Evolutionary conservation across 2,888 invertebrate genomes (phyloP), one percentile per base, ranked within the genome.

Genomic region (Hanleya hanleyi): DNA sequence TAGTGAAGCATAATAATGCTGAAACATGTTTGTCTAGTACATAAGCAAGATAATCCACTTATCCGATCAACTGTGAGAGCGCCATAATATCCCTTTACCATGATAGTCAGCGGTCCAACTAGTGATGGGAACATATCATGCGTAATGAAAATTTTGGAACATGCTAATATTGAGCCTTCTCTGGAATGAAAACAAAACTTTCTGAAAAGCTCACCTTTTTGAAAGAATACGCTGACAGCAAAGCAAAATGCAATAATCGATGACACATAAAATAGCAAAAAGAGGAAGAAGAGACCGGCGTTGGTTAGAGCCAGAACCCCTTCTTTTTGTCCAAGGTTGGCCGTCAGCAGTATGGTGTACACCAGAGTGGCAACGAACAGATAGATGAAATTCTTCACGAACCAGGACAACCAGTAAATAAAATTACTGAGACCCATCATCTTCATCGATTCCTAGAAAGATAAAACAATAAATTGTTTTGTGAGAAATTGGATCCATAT

Each of bases 321-420:
- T 5, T 84, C 83, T 62, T 81, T 82, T 26, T 77, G 75, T 7
- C 78, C 76, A 1, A 82, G 36, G 26, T 73, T 50, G 33, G 84
- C 70, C 72, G 87, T 87, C 9, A 91, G 84, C 15, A 91, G 77
- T n/a, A 90, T 38, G 0, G 90, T 88, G 77, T 91, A 90, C 26
- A 92, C 74, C 7, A 92, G 81, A 0, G 93, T 91, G 0, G 94
- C 93, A 37, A 95, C 84, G 0, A 93, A 80, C 70, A 95, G 92
- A 85, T 94, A 94, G 5, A 94, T 80, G 79, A 95, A 93, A 67
- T 94, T 94, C 86, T 95, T 95, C 38, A 94, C 91, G 89, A 96
- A 96, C 96, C 96, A 96, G 1, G 96, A 95, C 0, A 93, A 89
- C 96, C 96, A 96, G 85, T 96, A 94, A 78, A 96, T 91, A 93